Conservation (phyloP, 2,113 vertebrate genomes). For the Grus americana region DNA sequence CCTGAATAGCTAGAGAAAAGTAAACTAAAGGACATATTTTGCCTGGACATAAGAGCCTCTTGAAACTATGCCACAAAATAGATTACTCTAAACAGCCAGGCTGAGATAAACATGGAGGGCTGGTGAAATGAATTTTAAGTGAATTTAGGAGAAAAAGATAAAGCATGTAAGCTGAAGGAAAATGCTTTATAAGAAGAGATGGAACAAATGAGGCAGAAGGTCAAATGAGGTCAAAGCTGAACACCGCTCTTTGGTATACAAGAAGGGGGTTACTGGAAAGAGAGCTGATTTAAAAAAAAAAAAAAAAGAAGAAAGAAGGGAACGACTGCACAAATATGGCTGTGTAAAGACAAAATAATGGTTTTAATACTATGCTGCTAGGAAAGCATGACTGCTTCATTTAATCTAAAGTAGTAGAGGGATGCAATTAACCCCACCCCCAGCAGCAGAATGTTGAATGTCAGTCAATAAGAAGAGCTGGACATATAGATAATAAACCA, state of each 20-base stretch:
- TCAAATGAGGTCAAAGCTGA: neutral
- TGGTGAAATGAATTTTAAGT: constrained; percentile 30
- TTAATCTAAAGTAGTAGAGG: neutral
- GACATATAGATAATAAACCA: neutral
- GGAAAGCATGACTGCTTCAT: neutral
- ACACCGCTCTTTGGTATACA: neutral
- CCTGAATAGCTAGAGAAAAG: constrained; percentile 23
- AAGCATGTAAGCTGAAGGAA: neutral
- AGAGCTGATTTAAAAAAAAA: neutral
- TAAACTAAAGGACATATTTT: constrained; percentile 32
- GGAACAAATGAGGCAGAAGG: neutral
- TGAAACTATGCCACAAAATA: neutral
- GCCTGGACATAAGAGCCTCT: constrained; percentile 9
- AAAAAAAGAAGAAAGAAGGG: neutral
- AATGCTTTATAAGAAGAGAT: neutral
- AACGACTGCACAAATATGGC: neutral
- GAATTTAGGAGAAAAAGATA: neutral
- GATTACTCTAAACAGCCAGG: constrained; percentile 10
- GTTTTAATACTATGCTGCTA: neutral
- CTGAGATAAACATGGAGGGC: neutral
- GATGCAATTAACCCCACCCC: neutral
- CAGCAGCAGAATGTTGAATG: neutral
- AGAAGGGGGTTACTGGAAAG: neutral
- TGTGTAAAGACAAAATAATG: neutral
- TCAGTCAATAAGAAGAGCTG: neutral